Evolutionary conservation across 1,140 invertebrate genomes (phyloP), one percentile per base, ranked within the genome.

Genomic region (Aethina tumida): DNA sequence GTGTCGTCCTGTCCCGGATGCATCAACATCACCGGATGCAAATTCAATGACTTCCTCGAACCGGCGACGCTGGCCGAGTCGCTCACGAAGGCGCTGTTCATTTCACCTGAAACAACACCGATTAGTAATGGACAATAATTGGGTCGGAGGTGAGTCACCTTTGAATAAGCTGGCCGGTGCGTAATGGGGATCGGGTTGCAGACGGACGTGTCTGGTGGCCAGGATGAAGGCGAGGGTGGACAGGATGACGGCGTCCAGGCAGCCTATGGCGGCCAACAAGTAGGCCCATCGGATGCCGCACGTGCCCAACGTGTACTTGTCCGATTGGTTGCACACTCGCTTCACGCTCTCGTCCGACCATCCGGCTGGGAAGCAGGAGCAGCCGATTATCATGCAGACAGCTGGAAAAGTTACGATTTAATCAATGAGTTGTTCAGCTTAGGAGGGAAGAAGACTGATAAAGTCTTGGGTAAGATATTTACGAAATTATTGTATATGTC

Each of bases 241-340:
- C 28, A 98, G 68, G 31, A 94, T 88, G 6, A 84, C 67, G 16
- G 88, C 89, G 63, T 98, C 94, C 43, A 95, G 67, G 40, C 92
- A 85, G 18, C 84, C 84, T 30, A 97, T 93, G 31, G 91, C 82
- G 8, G 91, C 91, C 39, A 98, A 68, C 5, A 95, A 75, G 66
- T 91, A 96, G 1, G 92, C 92, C 95, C 95, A 98, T 45, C 92
- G 75, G 10, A 98, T 75, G 21, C 79, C 79, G 60, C 95, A 99
- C 6, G 81, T 73, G 24, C 82, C 83, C 46, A 81, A 69, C 53
- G 73, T 69, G 58, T 83, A 94, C 19, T 74, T 74, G 48, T 75
- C 77, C 1, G 88, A 80, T 9, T 19, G 9, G 0, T 91, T 91
- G 56, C 95, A 98, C 1, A 95, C 84, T 45, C 80, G 75, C 33